Base-by-base conservation (phyloP, 2,888 invertebrate genomes). In the Meteorus colon region DNA sequence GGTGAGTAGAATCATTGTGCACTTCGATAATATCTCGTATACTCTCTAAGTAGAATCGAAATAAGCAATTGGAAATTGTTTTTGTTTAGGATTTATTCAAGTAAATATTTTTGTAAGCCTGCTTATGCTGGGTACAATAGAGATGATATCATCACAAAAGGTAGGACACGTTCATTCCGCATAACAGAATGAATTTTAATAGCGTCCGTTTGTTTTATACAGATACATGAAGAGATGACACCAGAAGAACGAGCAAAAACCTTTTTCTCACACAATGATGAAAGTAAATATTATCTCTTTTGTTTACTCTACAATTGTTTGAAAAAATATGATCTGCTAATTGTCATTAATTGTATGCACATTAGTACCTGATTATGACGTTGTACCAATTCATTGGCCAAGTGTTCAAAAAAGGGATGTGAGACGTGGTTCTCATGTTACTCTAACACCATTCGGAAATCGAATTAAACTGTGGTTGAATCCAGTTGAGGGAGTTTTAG, bases 401-500 rank as follows among this genome's bases (percentile, higher is more conserved):
- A 60, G 2, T 34, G 12, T 73, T 34, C 72, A 77, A 51, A 80
- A 68, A 41, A 71, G 76, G 48, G 59, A 59, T 6, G 19, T 48
- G 10, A 4, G 70, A 5, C 3, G 16, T 8, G 60, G 67, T 51
- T 68, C 59, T 14, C 37, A 41, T 10, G 34, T 81, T n/a, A 37
- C 51, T 8, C 37, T 79, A 19, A 73, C 12, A 67, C 78, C 75
- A 71, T 80, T 78, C 16, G 80, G 71, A 24, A 6, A 68, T 24
- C 14, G 77, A 37, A 74, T 79, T 41, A 16, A 77, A 59, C 62
- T 80, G 4, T 78, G 78, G 77, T 67, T 81, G 14, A 27, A 75
- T 62, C 79, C 80, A 10, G 48, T 24, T 19, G 79, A 79, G 4
- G 55, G 73, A 48, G 3, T 68, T 55, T 29, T 81, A 10, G 60